Percentiles rank a stretch among this genome's conserved stretches.
Evolutionary conservation across 1,140 invertebrate species (phyloP).

Genomic region (Pomacea maculata): DNA sequence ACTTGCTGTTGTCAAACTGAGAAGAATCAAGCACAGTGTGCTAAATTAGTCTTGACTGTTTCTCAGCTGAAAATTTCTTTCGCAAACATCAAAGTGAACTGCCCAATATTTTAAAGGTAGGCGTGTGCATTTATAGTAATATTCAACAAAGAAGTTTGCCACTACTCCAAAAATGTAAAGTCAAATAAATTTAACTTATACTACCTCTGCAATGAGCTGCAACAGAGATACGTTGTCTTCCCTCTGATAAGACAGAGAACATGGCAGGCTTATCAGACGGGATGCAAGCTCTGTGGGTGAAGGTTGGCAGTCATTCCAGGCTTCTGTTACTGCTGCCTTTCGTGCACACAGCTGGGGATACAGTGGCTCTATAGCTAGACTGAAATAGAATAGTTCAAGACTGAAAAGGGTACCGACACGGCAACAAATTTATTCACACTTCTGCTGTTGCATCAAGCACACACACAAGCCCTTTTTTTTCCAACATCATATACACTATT

Average conservation of each 20-base stretch:
- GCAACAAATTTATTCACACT: not conserved
- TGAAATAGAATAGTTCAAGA: constrained; percentile 62
- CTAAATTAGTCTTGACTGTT: too few species aligned
- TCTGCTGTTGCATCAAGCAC: not conserved
- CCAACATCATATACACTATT: too few species aligned
- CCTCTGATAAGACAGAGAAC: constrained; percentile 81
- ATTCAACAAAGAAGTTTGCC: too few species aligned
- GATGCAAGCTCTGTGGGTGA: constrained; percentile 87
- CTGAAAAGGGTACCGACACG: not conserved
- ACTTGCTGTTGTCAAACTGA: too few species aligned
- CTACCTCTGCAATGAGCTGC: constrained; percentile 86
- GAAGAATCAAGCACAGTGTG: too few species aligned
- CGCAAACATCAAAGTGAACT: too few species aligned
- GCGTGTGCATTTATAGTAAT: too few species aligned
- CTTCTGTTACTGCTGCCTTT: constrained; percentile 56
- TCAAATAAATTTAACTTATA: not conserved
- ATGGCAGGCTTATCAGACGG: constrained; percentile 85
- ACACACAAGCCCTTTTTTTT: too few species aligned
- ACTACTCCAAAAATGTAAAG: too few species aligned
- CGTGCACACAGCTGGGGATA: constrained; percentile 89
- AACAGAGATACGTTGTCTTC: constrained; percentile 83
- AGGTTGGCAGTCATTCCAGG: constrained; percentile 69
- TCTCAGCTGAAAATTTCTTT: too few species aligned
- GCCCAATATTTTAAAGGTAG: too few species aligned
- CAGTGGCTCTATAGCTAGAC: constrained; percentile 89